phyloP scores from a whole-genome alignment of 1,140 invertebrate genomes.

The Lepidurus arcticus region DNA sequence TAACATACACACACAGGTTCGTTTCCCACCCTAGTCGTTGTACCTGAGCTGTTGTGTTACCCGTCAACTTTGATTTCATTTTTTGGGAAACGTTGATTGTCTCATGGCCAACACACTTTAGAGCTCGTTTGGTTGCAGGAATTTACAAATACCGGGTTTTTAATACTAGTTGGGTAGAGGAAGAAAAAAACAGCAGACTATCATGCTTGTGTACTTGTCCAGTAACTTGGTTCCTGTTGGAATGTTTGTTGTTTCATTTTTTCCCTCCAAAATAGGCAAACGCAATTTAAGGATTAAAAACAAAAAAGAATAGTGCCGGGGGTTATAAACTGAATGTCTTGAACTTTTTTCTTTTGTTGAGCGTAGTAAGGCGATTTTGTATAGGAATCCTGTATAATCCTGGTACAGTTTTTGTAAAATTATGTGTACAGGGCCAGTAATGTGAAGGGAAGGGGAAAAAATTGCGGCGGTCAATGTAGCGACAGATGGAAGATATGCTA shows the following conservation, averaged over 20 bases:
- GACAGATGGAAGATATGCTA: not conserved
- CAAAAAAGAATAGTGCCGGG: not conserved
- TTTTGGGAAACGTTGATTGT: not conserved
- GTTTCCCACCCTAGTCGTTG: slow-evolving; percentile 20
- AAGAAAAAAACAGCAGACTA: slow-evolving; percentile 7
- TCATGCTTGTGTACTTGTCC: slow-evolving; percentile 14
- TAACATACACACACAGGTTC: not conserved
- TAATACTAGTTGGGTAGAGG: not conserved
- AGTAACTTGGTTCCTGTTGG: slow-evolving; percentile 21
- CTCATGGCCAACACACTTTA: slow-evolving; percentile 18
- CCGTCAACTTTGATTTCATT: not conserved
- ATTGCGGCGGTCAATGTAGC: not conserved
- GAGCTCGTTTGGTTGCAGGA: slow-evolving; percentile 9
- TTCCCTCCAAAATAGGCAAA: not conserved
- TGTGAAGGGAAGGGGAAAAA: not conserved
- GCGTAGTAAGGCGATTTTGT: not conserved
- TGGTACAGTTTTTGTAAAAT: slow-evolving; percentile 22
- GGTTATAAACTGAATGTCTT: not conserved
- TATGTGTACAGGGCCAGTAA: slow-evolving; percentile 15
- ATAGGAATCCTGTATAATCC: slow-evolving; percentile 5
- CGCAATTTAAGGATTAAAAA: not conserved
- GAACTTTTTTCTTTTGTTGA: not conserved
- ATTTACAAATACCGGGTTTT: not conserved
- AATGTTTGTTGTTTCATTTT: slow-evolving; percentile 19
- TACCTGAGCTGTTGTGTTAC: slow-evolving; percentile 21